phyloP scores from a whole-genome alignment of 2,797 vertebrate genomes.

The Sebastes ruberrimus region DNA sequence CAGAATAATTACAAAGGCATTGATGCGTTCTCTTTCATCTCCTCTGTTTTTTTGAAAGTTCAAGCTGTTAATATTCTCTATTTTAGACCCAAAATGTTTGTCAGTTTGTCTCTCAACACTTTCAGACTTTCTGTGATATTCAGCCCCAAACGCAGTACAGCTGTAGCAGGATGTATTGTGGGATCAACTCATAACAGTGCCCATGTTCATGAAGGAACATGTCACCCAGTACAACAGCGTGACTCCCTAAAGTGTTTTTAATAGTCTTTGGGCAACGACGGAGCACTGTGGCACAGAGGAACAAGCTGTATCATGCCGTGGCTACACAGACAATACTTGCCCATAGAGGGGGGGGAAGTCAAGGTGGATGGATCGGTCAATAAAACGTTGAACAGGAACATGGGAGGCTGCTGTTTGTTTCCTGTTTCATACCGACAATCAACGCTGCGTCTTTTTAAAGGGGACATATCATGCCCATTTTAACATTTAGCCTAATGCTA shows the following conservation, averaged over 20 bases:
- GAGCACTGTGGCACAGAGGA: not conserved
- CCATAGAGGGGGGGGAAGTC: not conserved
- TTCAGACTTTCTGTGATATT: not conserved
- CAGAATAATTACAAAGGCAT: slow-evolving; percentile 6
- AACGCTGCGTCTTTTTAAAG: not conserved
- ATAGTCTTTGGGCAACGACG: not conserved
- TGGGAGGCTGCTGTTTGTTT: not conserved
- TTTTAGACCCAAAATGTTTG: not conserved
- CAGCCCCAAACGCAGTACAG: not conserved
- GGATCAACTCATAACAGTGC: not conserved
- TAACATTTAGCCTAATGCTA: not conserved
- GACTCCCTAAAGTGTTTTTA: not conserved
- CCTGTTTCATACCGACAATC: not conserved
- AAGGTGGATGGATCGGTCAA: not conserved
- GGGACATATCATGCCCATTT: not conserved
- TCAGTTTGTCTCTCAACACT: not conserved
- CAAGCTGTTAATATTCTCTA: not conserved
- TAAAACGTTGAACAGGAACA: not conserved
- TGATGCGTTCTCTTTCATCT: slow-evolving; percentile 29
- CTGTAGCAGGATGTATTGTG: not conserved
- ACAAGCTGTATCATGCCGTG: not conserved
- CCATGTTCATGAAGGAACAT: not conserved
- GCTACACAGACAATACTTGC: not conserved
- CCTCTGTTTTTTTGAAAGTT: not conserved
- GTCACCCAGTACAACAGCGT: not conserved